These are phyloP conservation scores for Callocephalon fimbriatum DNA, from an alignment of 2,113 vertebrate genomes.

Conservation along the genomic window DNA sequence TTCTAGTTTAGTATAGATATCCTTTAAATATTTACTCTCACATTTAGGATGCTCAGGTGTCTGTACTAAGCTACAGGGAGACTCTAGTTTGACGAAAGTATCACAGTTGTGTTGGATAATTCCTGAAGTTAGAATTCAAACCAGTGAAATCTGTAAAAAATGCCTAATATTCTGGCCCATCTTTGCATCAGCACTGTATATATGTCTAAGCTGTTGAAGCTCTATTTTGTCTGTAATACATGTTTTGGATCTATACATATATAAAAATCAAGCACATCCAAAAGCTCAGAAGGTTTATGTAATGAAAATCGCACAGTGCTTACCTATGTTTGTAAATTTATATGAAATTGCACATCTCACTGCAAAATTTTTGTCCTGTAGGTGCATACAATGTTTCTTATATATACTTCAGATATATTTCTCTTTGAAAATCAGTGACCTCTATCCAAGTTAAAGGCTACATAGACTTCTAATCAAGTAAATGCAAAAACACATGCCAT, in stretches of 20 bases:
- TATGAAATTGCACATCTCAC: not conserved
- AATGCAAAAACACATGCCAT: not conserved
- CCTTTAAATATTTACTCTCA: not conserved
- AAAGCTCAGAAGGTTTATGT: not conserved
- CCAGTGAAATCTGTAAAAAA: not conserved
- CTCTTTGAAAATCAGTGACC: slow-evolving; percentile 35
- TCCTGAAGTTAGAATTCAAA: not conserved
- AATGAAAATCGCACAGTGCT: not conserved
- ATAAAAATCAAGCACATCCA: not conserved
- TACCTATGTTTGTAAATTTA: not conserved
- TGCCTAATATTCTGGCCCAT: not conserved
- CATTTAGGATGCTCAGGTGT: not conserved
- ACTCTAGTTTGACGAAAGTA: not conserved
- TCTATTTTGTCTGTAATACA: not conserved
- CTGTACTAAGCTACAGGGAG: not conserved
- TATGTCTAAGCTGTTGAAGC: not conserved
- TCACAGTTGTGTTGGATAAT: not conserved
- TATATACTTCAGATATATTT: not conserved
- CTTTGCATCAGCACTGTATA: not conserved
- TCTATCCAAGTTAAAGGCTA: not conserved
- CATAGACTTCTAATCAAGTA: not conserved
- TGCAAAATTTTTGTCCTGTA: not conserved
- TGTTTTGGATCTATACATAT: not conserved
- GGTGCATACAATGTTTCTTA: not conserved
- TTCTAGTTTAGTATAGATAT: not conserved